These are phyloP conservation scores for Drosophila nigricruria DNA, from an alignment of 2,888 invertebrate genomes.

Conservation along the genomic window DNA sequence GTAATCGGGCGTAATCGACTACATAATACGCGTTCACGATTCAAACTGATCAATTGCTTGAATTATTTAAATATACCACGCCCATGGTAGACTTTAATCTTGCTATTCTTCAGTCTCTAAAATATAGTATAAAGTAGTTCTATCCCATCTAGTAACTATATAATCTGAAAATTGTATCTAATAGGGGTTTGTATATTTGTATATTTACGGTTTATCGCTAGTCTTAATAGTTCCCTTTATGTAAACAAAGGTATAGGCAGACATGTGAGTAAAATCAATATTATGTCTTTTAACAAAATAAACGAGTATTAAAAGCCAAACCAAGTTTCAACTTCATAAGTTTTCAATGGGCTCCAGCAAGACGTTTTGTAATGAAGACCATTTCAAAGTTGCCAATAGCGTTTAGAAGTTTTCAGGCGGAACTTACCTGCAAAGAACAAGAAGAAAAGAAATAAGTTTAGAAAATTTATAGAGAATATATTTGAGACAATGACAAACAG, in stretches of 20 bases:
- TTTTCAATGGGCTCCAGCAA: conserved; percentile 17
- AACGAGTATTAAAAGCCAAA: conserved; percentile 8
- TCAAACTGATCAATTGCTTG: neutral
- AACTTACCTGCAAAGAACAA: conserved; percentile 68
- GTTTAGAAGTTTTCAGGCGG: conserved; percentile 35
- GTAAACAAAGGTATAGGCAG: neutral
- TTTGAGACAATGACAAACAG: conserved; percentile 16
- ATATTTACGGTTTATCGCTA: neutral
- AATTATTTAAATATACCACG: neutral
- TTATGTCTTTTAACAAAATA: too few species aligned
- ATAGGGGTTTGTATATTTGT: too few species aligned
- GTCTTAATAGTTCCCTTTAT: neutral
- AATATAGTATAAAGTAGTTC: too few species aligned
- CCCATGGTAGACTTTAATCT: neutral
- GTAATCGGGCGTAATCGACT: neutral
- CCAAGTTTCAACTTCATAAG: conserved; percentile 20
- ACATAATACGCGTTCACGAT: neutral
- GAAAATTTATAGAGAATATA: conserved; percentile 40
- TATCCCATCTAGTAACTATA: too few species aligned
- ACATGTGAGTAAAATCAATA: neutral
- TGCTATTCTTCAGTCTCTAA: too few species aligned
- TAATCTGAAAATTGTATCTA: too few species aligned
- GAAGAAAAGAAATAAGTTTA: conserved; percentile 35
- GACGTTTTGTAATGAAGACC: neutral
- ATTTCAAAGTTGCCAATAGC: conserved; percentile 22